A percentile compares a stretch with the other conserved stretches of the same genome.
Conservation (phyloP, 1,140 invertebrate genomes). For the Drosophila ogumai region DNA sequence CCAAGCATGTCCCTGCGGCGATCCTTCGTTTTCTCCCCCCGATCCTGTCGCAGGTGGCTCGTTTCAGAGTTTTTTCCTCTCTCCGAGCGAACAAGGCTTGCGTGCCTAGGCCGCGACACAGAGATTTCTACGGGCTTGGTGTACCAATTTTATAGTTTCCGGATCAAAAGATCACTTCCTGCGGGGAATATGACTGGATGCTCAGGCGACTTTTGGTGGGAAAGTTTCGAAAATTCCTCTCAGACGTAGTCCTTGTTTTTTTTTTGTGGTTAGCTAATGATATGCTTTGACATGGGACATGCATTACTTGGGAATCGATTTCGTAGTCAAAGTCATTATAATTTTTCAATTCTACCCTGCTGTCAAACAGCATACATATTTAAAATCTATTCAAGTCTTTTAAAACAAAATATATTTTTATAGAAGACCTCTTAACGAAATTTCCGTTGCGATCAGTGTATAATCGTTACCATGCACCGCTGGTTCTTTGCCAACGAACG, state of each 20-base stretch:
- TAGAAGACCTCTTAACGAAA: slow-evolving; percentile 10
- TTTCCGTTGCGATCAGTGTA: slow-evolving; percentile 7
- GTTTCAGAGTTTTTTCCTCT: slow-evolving; percentile 37
- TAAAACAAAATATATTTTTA: slow-evolving; percentile 5
- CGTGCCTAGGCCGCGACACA: slow-evolving; percentile 56
- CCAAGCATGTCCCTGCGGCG: slow-evolving; percentile 1
- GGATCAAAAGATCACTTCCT: slow-evolving; percentile 84
- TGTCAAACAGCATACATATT: not conserved
- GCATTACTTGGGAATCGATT: not conserved
- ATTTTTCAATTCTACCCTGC: no score
- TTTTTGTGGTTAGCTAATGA: slow-evolving; percentile 41
- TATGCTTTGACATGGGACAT: slow-evolving; percentile 32
- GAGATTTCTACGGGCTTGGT: slow-evolving; percentile 56
- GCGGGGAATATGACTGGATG: slow-evolving; percentile 76
- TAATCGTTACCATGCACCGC: slow-evolving; percentile 57
- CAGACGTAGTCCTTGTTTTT: slow-evolving; percentile 1
- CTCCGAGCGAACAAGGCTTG: slow-evolving; percentile 33
- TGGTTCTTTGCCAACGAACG: slow-evolving; percentile 76
- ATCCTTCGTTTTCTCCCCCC: slow-evolving; percentile 13
- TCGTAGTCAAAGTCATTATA: not conserved
- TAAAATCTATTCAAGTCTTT: slow-evolving; percentile 8
- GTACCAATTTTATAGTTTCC: slow-evolving; percentile 80
- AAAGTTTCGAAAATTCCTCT: slow-evolving; percentile 36
- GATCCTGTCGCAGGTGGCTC: slow-evolving; percentile 68
- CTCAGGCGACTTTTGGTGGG: slow-evolving; percentile 61